Evolutionary conservation across 2,113 vertebrate species (phyloP), one percentile per base, ranked within the genome.

Genomic region (Tyrannus savana): DNA sequence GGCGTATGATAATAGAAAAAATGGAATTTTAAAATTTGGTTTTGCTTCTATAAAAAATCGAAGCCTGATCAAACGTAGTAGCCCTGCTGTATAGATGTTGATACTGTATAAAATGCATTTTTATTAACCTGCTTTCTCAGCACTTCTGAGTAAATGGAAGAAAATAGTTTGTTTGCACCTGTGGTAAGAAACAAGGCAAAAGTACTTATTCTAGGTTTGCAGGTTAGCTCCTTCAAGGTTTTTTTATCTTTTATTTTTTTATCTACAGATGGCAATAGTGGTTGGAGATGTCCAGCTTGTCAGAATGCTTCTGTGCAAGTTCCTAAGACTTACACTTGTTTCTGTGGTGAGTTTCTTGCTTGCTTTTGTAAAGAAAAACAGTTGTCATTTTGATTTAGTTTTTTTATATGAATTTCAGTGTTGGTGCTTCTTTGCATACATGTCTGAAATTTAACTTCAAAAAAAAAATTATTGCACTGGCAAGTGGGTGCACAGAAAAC

Each of bases 221-320:
- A 41, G 16, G 35, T 84, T 66, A 72, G 8, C 22, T 87, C 12
- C 21, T 84, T 84, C 13, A 68, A 49, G 19, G 76, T 0, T 8
- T 76, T 73, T 76, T 73, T 28, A 9, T 81, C 13, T 68, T 60
- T 78, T 12, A 5, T 85, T 47, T 86, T 87, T 93, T 74, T 83
- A 31, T 90, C 78, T 67, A 68, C 97, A 99, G 99, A 99, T 97
- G 98, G 98, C 50, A 97, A 98, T 86, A 98, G 98, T 46, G 99
- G 99, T 89, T 99, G 99, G 99, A 98, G 99, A 66, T 99, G 99
- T 97, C 99, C 99, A 52, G 99, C 99, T 73, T 99, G 99, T 97
- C 99, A 99, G 97, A 99, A 99, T 87, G 99, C 99, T 83, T 97
- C 98, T 39, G 96, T 95, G 3, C 98, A 99, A 92, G 97, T 98